These are phyloP conservation scores for Anguilla marmorata DNA, from an alignment of 2,797 vertebrate genomes.

Conservation along the genomic window DNA sequence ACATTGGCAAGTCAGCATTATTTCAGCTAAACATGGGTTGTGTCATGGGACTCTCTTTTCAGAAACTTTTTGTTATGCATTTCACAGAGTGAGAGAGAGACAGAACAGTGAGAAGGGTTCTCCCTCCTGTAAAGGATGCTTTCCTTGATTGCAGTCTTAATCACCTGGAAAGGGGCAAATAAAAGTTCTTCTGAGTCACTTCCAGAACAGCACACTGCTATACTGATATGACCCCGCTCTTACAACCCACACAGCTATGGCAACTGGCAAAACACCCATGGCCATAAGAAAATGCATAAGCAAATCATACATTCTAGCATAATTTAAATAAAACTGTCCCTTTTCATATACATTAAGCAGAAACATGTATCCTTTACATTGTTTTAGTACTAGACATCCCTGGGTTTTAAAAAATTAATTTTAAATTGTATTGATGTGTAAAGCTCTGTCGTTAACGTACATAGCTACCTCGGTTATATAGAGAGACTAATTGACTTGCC, in stretches of 20 bases:
- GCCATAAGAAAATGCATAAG: not conserved
- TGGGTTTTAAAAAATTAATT: not conserved
- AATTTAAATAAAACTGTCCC: not conserved
- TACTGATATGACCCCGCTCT: not conserved
- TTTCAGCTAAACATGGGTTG: constrained; percentile 48
- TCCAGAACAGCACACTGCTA: not conserved
- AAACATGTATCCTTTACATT: not conserved
- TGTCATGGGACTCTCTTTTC: constrained; percentile 70
- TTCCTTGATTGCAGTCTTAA: constrained; percentile 88
- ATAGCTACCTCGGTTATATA: not conserved
- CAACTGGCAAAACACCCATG: not conserved
- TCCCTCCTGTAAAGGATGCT: constrained; percentile 84
- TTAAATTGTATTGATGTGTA: not conserved
- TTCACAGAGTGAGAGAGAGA: constrained; percentile 82
- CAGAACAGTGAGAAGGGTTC: constrained; percentile 74
- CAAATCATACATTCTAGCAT: not conserved
- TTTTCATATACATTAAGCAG: not conserved
- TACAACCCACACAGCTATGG: not conserved
- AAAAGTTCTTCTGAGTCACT: not conserved
- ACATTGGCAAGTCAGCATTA: not conserved
- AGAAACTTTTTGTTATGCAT: constrained; percentile 82
- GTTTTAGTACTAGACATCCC: not conserved
- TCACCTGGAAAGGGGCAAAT: constrained; percentile 70
- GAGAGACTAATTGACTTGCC: not conserved
- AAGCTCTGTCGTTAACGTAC: not conserved